These are phyloP conservation scores for Dryobates pubescens DNA, from an alignment of 2,797 vertebrate species.

Conservation along the genomic window DNA sequence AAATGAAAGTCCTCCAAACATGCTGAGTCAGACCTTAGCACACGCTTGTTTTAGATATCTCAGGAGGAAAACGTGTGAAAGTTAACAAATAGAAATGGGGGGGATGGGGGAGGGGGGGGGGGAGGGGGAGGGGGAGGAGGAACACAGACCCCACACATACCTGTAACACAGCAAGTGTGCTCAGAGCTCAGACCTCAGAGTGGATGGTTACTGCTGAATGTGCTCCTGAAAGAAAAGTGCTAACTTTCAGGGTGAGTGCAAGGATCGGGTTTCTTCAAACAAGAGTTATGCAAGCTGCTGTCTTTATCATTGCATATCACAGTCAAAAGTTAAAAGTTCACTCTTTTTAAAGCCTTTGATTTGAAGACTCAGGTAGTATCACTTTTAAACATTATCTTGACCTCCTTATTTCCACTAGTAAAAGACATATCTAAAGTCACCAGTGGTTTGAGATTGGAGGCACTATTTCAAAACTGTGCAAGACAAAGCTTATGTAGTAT, in stretches of 20 bases:
- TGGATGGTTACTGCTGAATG: fast-evolving
- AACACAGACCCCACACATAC: neutral
- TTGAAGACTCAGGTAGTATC: neutral
- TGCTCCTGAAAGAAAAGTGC: neutral
- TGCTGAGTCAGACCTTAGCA: neutral
- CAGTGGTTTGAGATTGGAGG: neutral
- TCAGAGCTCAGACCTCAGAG: neutral
- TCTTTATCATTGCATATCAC: neutral
- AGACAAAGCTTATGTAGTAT: neutral
- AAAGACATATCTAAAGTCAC: neutral
- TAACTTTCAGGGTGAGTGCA: neutral
- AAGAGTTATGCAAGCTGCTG: neutral
- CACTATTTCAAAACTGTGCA: fast-evolving
- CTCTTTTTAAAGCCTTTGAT: neutral
- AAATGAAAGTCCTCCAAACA: neutral
- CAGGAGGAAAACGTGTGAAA: fast-evolving
- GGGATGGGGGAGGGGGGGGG: too few relatives aligned
- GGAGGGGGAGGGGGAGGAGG: too few relatives aligned
- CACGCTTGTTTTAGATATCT: neutral
- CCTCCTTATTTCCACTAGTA: neutral
- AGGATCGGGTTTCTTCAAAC: neutral
- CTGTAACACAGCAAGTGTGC: neutral
- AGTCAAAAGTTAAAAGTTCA: neutral
- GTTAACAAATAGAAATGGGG: neutral
- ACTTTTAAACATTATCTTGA: fast-evolving